Base-by-base conservation (phyloP, 2,113 vertebrate species). In the Lagopus leucura region DNA sequence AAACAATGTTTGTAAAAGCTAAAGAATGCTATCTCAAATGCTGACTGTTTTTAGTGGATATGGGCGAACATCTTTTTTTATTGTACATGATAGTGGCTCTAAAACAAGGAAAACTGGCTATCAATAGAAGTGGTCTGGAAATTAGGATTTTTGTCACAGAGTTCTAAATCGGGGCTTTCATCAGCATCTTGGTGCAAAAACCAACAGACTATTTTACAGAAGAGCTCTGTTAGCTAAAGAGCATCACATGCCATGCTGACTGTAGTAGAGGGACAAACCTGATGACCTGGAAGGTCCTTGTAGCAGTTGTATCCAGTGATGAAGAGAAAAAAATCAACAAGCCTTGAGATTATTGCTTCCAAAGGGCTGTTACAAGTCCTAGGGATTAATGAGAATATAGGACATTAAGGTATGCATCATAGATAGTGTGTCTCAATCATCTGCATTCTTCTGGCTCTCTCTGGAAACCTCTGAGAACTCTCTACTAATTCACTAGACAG, bases 401-500 rank as follows among this genome's bases (percentile, higher is more conserved):
- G 69, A 32, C 73, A 91, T 85, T 89, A 85, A 50, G 76, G 63
- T 34, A 42, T 17, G n/a, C 65, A 20, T 55, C 86, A 38, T 50
- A 90, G 4, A 58, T 88, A 66, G n/a, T 16, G 36, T 75, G 60
- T 80, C 63, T 80, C 81, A 79, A 65, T 76, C 94, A 60, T 71
- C 82, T 92, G 45, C 45, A 24, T 66, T 73, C 45, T 73, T 90
- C 60, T 70, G 0, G 47, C 64, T 74, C 75, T 36, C 55, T 83
- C 79, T 86, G 50, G 80, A 92, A 64, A 73, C 66, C 47, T 76
- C 81, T 48, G 75, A 32, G 74, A 66, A 32, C 18, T 45, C 71
- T 93, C 58, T 72, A 66, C 87, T 82, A 40, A 18, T 52, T 91
- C 69, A 28, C 82, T 85, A 91, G 85, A 74, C 55, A 86, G 82